Evolutionary conservation across 2,797 vertebrate genomes (phyloP).

Genomic region (Crax fasciolata): DNA sequence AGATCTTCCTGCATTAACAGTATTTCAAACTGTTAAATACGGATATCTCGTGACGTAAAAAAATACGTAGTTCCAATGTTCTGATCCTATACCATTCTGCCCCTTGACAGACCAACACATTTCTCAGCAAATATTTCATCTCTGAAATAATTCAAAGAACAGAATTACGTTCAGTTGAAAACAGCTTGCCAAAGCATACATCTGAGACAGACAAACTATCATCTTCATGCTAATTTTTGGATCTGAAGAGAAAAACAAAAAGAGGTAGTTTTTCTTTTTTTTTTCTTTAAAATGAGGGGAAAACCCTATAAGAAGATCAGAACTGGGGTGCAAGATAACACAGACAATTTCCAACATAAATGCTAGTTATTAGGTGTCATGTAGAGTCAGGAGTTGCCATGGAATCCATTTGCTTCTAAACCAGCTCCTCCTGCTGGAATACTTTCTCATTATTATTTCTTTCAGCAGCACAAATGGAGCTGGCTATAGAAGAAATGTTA

Average conservation of each 20-base stretch:
- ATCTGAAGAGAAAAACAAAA: background rate
- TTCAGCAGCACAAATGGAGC: slow-evolving; percentile 58
- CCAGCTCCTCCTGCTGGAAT: slow-evolving; percentile 86
- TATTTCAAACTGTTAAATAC: slow-evolving; percentile 33
- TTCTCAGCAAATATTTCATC: slow-evolving; percentile 38
- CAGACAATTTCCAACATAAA: slow-evolving; percentile 83
- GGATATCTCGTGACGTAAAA: slow-evolving; percentile 11
- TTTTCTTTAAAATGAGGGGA: slow-evolving; percentile 75
- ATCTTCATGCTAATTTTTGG: slow-evolving; percentile 67
- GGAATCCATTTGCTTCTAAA: slow-evolving; percentile 87
- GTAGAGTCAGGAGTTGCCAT: slow-evolving; percentile 88
- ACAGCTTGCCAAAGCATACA: slow-evolving; percentile 17
- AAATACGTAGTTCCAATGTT: background rate
- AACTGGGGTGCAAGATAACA: slow-evolving; percentile 77
- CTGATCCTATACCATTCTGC: background rate
- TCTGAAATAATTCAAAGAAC: slow-evolving; percentile 41
- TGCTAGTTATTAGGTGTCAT: slow-evolving; percentile 84
- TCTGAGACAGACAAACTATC: slow-evolving; percentile 33
- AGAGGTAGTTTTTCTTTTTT: background rate
- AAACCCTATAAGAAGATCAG: slow-evolving; percentile 73
- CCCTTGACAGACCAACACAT: slow-evolving; percentile 11
- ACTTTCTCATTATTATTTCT: slow-evolving; percentile 85
- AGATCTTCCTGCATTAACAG: background rate
- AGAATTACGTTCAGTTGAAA: slow-evolving; percentile 44
- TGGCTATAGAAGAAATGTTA: slow-evolving; percentile 59